phyloP scores from a whole-genome alignment of 1,140 invertebrate genomes.

The Zaprionus kolodkinae region DNA sequence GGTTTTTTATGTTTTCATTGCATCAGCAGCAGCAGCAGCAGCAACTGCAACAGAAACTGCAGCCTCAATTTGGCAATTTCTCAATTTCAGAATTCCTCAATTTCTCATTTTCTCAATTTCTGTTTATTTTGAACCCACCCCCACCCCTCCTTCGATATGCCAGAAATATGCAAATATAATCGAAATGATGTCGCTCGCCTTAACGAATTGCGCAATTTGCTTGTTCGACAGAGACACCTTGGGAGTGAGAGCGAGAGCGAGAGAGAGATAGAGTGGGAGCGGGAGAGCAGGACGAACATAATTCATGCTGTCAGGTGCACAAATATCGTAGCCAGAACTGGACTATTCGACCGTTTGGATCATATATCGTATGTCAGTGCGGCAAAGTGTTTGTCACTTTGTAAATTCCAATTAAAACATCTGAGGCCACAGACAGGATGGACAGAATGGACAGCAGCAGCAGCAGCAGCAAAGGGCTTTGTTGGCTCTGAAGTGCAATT shows the following conservation, averaged over 20 bases:
- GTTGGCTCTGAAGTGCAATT: slow-evolving; percentile 22
- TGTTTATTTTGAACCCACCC: background rate
- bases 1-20: background rate
- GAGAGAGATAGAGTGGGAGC: background rate
- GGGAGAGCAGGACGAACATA: slow-evolving; percentile 2
- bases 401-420: slow-evolving; percentile 41
- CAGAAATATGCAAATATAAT: slow-evolving; percentile 20
- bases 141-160: background rate
- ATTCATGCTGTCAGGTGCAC: slow-evolving; percentile 19
- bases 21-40: background rate
- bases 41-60: background rate
- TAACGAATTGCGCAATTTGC: slow-evolving; percentile 7
- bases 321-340: background rate
- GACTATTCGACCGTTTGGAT: background rate
- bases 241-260: background rate
- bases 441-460: background rate
- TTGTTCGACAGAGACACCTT: background rate
- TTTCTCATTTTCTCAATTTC: background rate
- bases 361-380: slow-evolving; percentile 17
- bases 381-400: slow-evolving; percentile 28
- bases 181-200: background rate
- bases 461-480: background rate
- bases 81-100: background rate
- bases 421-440: slow-evolving; percentile 5
- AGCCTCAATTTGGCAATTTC: background rate